Base-by-base conservation (phyloP, 2,113 vertebrate genomes). In the Oryzias melastigma region DNA sequence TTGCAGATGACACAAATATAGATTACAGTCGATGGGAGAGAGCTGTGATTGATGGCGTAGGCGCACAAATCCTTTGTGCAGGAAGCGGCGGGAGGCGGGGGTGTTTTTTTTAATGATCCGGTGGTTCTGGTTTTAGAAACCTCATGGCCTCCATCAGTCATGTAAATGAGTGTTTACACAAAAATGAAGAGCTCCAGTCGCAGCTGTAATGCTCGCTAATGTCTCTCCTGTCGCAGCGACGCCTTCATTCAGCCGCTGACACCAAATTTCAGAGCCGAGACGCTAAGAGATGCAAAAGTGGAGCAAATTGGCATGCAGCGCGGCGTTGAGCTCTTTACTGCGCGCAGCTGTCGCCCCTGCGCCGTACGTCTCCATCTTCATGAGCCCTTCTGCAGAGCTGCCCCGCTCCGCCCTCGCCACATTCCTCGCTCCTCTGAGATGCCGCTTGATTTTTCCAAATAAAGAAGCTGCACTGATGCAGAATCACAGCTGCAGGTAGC, bases 1-100 rank as follows among this genome's bases (percentile, higher is more conserved):
- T 81, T 74, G 35, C 54, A 70, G 54, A 40, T 42, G 57, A 76
- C 63, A 75, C 78, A 77, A 78, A 77, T 79, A 73, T 82, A 83
- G 70, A 78, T 71, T 67, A 73, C 54, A 73, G 62, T 52, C 58
- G 8, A 55, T 14, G 18, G 54, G 55, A 45, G 61, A 42, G 55
- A 49, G 42, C 46, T 1, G 20, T 82, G 75, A 87, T 78, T 84
- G 87, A 87, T 82, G 69, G 41, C 15, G 25, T 14, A 0, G 71
- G 60, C 49, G 19, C 17, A 52, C 42, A 64, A 60, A 65, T 53
- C 8, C 48, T 47, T 48, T 78, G 55, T 54, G 63, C 45, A 4
- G 24, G 53, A 60, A 62, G 29, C 0, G 7, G 46, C 40, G 29
- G 60, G 55, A 40, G 52, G 35, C 10, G 29, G 35, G 44, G 48